Conservation (phyloP, 64 coral and sea anemone genomes). For the Actinia tenebrosa region DNA sequence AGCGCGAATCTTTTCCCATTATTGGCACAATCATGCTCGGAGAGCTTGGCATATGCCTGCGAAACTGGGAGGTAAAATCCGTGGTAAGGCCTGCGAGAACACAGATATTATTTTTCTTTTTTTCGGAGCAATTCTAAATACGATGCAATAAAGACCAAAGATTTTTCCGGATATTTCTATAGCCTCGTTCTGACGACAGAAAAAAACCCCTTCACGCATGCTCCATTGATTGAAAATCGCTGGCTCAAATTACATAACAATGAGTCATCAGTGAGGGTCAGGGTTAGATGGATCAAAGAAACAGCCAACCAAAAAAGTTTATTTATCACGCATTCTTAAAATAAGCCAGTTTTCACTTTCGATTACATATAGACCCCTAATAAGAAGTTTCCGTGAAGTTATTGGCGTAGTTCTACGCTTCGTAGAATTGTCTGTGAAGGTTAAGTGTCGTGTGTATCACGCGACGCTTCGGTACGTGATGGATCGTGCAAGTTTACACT, state of each 20-base stretch:
- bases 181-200: slow-evolving; percentile 24
- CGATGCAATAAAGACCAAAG: slow-evolving; percentile 35
- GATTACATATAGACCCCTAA: neutral
- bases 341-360: neutral
- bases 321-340: neutral
- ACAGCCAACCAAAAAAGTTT: neutral
- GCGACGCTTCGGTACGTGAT: slow-evolving; percentile 47
- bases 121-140: slow-evolving; percentile 21
- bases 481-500: slow-evolving; percentile 65
- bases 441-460: slow-evolving; percentile 38
- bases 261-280: slow-evolving; percentile 99
- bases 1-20: slow-evolving; percentile 97
- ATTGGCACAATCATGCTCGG: slow-evolving; percentile 90
- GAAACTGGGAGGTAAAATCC: slow-evolving; percentile 19
- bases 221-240: slow-evolving; percentile 33
- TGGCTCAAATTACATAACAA: slow-evolving; percentile 95
- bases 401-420: neutral
- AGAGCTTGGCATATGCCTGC: slow-evolving; percentile 15
- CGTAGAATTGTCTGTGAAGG: slow-evolving; percentile 2
- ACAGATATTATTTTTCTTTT: slow-evolving; percentile 27
- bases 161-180: slow-evolving; percentile 67
- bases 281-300: slow-evolving; percentile 11
- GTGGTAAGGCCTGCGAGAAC: slow-evolving; percentile 32
- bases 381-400: neutral
- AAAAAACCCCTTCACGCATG: slow-evolving; percentile 55